phyloP scores from a whole-genome alignment of 2,888 invertebrate species.

The Agrenia bidenticulata region DNA sequence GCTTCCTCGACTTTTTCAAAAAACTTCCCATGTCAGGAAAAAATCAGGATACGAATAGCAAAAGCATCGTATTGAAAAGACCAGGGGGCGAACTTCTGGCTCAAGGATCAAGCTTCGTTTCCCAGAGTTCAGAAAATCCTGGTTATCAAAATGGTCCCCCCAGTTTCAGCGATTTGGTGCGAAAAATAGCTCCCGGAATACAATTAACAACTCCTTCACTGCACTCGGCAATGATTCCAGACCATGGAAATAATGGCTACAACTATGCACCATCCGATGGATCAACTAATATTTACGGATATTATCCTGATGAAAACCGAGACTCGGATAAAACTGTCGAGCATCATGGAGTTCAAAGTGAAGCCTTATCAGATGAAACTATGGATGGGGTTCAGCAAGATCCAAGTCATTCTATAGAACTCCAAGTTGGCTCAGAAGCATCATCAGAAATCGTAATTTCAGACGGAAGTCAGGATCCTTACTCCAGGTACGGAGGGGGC shows the following conservation, averaged over 20 bases:
- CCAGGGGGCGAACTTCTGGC: constrained; percentile 10
- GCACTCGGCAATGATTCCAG: constrained; percentile 4
- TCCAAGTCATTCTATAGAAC: constrained; percentile 50
- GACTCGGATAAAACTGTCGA: constrained; percentile 37
- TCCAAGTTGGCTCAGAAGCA: constrained; percentile 28
- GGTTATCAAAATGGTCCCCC: background rate
- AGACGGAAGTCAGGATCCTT: constrained; percentile 30
- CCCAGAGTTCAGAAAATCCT: background rate
- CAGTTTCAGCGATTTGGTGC: constrained; percentile 1
- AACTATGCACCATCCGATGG: constrained; percentile 34
- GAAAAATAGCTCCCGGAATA: constrained; percentile 5
- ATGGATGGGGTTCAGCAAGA: constrained; percentile 20
- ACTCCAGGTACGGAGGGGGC: constrained; percentile 30
- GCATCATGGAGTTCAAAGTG: constrained; percentile 37
- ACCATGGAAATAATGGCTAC: constrained; percentile 27
- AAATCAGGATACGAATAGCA: constrained; percentile 15
- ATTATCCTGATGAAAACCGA: constrained; percentile 42
- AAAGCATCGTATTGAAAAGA: constrained; percentile 28
- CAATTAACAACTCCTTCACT: constrained; percentile 15
- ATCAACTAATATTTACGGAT: constrained; percentile 42
- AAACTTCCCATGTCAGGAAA: background rate
- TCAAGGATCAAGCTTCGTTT: constrained; percentile 16
- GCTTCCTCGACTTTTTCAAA: constrained; percentile 10
- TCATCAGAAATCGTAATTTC: constrained; percentile 37
- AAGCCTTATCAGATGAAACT: constrained; percentile 24